Percentiles rank a stretch among this genome's conserved stretches.
These are phyloP conservation scores for Leguminivora glycinivorella DNA, from an alignment of 1,140 invertebrate genomes.

Conservation along the genomic window DNA sequence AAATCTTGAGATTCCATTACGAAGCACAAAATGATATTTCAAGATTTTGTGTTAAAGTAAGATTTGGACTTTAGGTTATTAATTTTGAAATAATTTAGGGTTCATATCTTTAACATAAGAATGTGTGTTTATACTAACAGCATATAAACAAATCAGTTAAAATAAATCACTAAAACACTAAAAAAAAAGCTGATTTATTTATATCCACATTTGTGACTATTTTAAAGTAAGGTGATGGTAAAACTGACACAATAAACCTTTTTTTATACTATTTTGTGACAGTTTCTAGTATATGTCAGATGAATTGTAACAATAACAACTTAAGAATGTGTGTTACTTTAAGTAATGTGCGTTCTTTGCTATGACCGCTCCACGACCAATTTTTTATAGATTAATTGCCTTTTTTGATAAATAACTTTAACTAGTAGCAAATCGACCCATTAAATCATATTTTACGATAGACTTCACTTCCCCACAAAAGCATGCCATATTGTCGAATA, in stretches of 20 bases:
- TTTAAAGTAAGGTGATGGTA: constrained; percentile 49
- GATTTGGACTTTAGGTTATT: constrained; percentile 1
- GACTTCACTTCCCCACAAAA: no score
- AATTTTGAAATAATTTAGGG: background rate
- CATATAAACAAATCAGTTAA: constrained; percentile 30
- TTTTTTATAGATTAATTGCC: background rate
- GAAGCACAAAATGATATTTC: constrained; percentile 32
- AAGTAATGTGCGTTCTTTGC: background rate
- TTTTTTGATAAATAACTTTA: no score
- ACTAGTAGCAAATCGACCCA: no score
- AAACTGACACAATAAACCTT: constrained; percentile 38
- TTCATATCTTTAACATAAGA: constrained; percentile 42
- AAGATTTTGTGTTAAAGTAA: constrained; percentile 26
- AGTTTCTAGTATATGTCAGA: constrained; percentile 44
- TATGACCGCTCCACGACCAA: background rate
- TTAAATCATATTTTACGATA: no score
- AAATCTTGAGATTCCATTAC: constrained; percentile 12
- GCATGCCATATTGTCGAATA: no score
- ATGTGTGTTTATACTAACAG: constrained; percentile 51
- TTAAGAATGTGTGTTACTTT: constrained; percentile 55
- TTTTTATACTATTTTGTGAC: constrained; percentile 34
- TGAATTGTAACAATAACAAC: constrained; percentile 45
- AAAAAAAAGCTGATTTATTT: constrained; percentile 23
- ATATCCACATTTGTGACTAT: constrained; percentile 39
- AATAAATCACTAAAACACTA: background rate